phyloP scores from a whole-genome alignment of 2,797 vertebrate species.

The Macrochelys suwanniensis region DNA sequence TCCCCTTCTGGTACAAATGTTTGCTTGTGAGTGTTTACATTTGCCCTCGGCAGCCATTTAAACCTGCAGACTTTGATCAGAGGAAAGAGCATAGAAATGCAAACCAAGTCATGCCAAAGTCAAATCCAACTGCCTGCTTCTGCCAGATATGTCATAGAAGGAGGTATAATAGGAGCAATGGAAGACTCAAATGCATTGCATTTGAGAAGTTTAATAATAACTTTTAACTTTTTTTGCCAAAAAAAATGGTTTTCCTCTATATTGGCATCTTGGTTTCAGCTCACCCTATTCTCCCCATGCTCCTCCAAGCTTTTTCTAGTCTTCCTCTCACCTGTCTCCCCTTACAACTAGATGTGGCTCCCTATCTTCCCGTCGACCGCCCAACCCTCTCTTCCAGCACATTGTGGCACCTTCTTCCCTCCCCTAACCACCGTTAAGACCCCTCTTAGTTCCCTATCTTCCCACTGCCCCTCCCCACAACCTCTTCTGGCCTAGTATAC shows the following conservation, averaged over 20 bases:
- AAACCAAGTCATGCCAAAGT: not conserved
- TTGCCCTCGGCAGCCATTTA: rapidly evolving
- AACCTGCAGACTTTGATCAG: not conserved
- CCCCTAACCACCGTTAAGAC: rapidly evolving
- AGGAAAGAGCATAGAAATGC: rapidly evolving
- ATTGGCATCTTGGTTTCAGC: rapidly evolving
- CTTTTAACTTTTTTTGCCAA: not conserved
- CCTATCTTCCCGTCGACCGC: not conserved
- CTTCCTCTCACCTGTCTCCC: not conserved
- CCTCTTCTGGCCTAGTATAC: not conserved
- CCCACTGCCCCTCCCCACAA: not conserved
- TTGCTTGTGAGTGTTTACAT: not conserved
- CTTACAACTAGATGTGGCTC: not conserved
- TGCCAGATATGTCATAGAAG: not conserved
- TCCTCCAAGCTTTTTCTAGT: not conserved
- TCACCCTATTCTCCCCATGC: not conserved
- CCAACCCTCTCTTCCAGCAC: not conserved
- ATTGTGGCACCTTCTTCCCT: not conserved
- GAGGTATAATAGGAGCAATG: not conserved
- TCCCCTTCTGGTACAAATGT: not conserved
- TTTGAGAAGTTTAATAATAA: not conserved
- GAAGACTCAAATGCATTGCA: not conserved
- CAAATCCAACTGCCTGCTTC: not conserved
- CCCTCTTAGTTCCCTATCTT: not conserved
- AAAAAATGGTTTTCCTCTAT: not conserved